These are phyloP conservation scores for Oophaga sylvatica DNA, from an alignment of 2,797 vertebrate genomes.

Conservation along the genomic window DNA sequence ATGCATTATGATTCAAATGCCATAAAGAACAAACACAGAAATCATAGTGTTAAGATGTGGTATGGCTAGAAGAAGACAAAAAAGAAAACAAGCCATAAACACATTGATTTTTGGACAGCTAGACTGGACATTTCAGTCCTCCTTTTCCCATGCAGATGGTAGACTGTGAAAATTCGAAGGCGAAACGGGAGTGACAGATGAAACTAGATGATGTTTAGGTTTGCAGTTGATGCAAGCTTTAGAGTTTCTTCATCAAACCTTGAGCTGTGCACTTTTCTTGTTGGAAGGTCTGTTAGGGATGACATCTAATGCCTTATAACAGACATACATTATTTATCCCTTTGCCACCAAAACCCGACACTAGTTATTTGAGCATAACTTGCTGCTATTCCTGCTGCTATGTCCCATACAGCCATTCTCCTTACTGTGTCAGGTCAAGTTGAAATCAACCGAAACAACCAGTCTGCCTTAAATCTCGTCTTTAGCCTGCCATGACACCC, in stretches of 20 bases:
- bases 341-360: constrained; percentile 63
- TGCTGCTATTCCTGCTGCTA: constrained; percentile 89
- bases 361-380: constrained; percentile 80
- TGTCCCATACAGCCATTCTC: constrained; percentile 74
- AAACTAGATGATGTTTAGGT: constrained; percentile 10
- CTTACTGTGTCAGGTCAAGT: constrained; percentile 77
- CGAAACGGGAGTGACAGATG: constrained; percentile 11
- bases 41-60: constrained; percentile 72
- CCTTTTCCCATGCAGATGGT: constrained; percentile 68
- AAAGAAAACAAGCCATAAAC: constrained; percentile 71
- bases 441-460: constrained; percentile 76
- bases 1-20: constrained; percentile 67
- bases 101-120: constrained; percentile 68
- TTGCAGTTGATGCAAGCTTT: constrained; percentile 31
- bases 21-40: constrained; percentile 72
- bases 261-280: constrained; percentile 24
- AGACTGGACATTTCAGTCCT: constrained; percentile 63
- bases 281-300: constrained; percentile 24
- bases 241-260: constrained; percentile 21
- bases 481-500: constrained; percentile 72
- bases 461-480: constrained; percentile 86
- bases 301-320: constrained; percentile 32
- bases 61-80: constrained; percentile 76
- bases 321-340: constrained; percentile 30
- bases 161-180: constrained; percentile 63